These are phyloP conservation scores for Venturia canescens DNA, from an alignment of 1,140 invertebrate genomes.

Conservation along the genomic window DNA sequence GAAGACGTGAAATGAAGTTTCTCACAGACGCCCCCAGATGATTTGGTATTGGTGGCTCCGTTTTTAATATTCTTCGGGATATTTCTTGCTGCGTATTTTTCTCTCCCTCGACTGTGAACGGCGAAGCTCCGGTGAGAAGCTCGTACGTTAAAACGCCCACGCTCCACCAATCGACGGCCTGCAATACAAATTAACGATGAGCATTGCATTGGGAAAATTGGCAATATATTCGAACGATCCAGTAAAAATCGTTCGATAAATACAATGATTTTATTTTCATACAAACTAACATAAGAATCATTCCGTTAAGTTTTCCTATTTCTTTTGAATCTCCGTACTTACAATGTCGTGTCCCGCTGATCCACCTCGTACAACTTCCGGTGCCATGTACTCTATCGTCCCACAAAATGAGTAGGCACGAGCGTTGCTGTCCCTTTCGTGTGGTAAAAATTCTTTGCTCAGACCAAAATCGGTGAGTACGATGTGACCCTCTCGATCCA, in stretches of 20 bases:
- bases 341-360: constrained; percentile 92
- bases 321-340: constrained; percentile 74
- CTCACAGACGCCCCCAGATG: constrained; percentile 80
- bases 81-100: constrained; percentile 96
- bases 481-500: constrained; percentile 92
- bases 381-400: constrained; percentile 98
- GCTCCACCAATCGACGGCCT: constrained; percentile 99
- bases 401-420: constrained; percentile 98
- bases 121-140: constrained; percentile 96
- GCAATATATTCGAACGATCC: too few relatives aligned
- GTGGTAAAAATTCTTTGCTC: constrained; percentile 90
- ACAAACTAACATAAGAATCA: neutral
- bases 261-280: too few relatives aligned
- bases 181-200: constrained; percentile 61
- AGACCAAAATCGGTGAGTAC: constrained; percentile 95
- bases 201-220: constrained; percentile 1
- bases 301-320: neutral
- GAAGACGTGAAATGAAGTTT: constrained; percentile 85
- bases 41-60: constrained; percentile 90
- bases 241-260: too few relatives aligned
- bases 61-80: constrained; percentile 91
- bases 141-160: constrained; percentile 98
- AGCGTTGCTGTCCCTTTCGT: constrained; percentile 77
- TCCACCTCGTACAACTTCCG: constrained; percentile 91
- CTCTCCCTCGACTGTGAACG: constrained; percentile 97